Base-by-base conservation (phyloP, 1,140 invertebrate species). In the Drosophila teissieri region DNA sequence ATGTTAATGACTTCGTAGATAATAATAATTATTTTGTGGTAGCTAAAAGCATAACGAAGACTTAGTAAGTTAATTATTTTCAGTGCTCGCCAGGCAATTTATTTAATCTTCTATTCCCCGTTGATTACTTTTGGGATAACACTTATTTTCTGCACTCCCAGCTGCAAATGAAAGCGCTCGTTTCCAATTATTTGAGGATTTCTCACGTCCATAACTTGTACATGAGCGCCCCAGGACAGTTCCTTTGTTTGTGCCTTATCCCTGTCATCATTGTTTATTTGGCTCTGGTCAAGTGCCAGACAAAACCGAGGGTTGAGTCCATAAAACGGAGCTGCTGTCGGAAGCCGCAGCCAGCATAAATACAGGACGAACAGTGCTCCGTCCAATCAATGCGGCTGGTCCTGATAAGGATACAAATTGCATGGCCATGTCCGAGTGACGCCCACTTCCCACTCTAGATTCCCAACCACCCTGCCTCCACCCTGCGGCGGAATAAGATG, bases 341-440 rank as follows among this genome's bases (percentile, higher is more conserved):
- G 75, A 88, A 79, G 52, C 64, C 52, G 46, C 58, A 46, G 45
- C 75, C 37, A 60, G 73, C 74, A 72, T 75, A 78, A 81, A 69
- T 78, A 86, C 70, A 46, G 56, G 39, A 31, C 64, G 36, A 55
- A 22, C 49, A 34, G 48, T 14, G 5, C 37, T 14, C 37, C 46
- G 57, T 64, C 82, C 82, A 85, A 88, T 86, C 82, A 86, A 86
- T 85, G 82, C 64, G 55, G 67, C 62, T 36, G 72, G 55, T 80
- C 54, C 40, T 78, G 82, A 86, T 86, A 86, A 86, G 82, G 78
- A 80, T 63, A 78, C 81, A 81, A 85, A 84, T 84, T 84, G 80
- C 72, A 80, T 49, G 64, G 68, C 63, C 80, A 82, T 63, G 61
- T 72, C 51, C 68, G 73, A 19, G 54, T 27, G 39, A 86, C 82